Percentiles rank a stretch among this genome's conserved stretches.
Evolutionary conservation across 2,113 vertebrate species (phyloP).

Genomic region (Oenanthe oenanthe): DNA sequence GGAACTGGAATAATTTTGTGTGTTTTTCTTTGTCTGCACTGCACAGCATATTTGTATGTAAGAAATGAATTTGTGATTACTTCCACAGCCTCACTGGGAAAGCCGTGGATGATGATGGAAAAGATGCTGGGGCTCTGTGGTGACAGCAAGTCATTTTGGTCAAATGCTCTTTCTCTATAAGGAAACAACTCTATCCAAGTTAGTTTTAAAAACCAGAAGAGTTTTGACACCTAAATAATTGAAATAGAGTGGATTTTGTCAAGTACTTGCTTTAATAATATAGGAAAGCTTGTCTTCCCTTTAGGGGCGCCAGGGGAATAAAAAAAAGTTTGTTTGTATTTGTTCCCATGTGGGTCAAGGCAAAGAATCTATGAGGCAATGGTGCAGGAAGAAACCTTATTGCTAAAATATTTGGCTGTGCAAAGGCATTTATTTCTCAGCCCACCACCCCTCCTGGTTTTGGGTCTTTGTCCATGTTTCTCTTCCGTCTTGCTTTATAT

Average conservation of each 20-base stretch:
- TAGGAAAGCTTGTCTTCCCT: background rate
- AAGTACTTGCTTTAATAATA: background rate
- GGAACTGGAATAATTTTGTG: background rate
- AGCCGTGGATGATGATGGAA: background rate
- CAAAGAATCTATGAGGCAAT: background rate
- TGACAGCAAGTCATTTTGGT: background rate
- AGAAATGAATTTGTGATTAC: background rate
- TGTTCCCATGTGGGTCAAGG: background rate
- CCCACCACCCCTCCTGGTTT: background rate
- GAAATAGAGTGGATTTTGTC: background rate
- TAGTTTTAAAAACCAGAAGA: background rate
- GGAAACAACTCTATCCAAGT: background rate
- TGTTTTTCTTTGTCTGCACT: background rate
- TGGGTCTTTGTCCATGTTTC: background rate
- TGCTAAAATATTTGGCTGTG: background rate
- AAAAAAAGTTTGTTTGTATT: background rate
- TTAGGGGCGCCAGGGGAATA: fast-evolving
- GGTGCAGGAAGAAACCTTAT: background rate
- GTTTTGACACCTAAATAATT: background rate
- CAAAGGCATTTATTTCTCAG: background rate
- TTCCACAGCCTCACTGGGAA: background rate
- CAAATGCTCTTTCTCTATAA: background rate
- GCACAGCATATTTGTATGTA: background rate
- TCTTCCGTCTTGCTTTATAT: background rate
- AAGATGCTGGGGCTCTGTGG: fast-evolving